A percentile compares a stretch with the other conserved stretches of the same genome.
Conservation (phyloP, 2,888 invertebrate genomes). For the Xylocampa areola region DNA sequence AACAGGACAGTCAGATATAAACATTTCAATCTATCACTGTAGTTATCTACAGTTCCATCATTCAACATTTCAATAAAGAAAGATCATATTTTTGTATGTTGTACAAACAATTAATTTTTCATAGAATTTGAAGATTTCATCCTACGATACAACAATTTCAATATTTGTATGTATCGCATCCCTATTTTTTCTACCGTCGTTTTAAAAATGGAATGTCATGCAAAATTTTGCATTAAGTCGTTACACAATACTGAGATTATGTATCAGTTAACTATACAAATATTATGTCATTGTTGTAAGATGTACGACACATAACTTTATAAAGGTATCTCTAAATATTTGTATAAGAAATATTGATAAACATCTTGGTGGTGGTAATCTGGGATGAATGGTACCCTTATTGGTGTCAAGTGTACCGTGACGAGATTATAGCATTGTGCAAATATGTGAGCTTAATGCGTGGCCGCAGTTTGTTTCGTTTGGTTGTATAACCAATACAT, state of each 20-base stretch:
- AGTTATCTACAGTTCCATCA: too few species aligned
- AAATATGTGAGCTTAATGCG: conserved; percentile 68
- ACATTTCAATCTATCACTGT: too few species aligned
- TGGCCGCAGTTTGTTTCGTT: conserved; percentile 45
- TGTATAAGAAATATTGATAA: conserved; percentile 83
- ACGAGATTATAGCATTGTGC: conserved; percentile 85
- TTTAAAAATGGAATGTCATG: conserved; percentile 70
- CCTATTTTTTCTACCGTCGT: conserved; percentile 21
- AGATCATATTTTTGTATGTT: too few species aligned
- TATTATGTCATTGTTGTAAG: conserved; percentile 83
- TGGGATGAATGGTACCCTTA: conserved; percentile 73
- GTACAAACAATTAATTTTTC: conserved; percentile 5
- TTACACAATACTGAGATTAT: conserved; percentile 73
- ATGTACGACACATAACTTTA: conserved; percentile 65
- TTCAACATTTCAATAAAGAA: too few species aligned
- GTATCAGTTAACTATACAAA: conserved; percentile 77
- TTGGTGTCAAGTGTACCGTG: conserved; percentile 89
- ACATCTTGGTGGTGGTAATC: conserved; percentile 82
- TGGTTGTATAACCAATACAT: conserved; percentile 10
- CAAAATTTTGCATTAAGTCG: conserved; percentile 70
- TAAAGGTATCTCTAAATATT: conserved; percentile 72
- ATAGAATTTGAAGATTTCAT: conserved; percentile 15
- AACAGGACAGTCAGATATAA: too few species aligned
- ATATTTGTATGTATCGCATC: conserved; percentile 53
- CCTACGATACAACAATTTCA: conserved; percentile 23